Conservation (phyloP, 2,113 vertebrate species). For the Heterotilapia buettikoferi region DNA sequence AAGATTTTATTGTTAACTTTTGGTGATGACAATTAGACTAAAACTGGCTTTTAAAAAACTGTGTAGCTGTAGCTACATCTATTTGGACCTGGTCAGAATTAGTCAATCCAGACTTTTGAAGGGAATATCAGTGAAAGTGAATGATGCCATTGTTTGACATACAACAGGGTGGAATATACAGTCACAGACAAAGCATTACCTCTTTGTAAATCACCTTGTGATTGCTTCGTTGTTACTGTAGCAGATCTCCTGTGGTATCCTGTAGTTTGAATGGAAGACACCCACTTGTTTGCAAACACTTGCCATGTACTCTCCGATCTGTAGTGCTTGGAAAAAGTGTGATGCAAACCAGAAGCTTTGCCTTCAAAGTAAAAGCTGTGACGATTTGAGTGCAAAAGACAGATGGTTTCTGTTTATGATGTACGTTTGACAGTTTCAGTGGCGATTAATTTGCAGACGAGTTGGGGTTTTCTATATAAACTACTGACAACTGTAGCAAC, state of each 20-base stretch:
- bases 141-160: not conserved
- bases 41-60: not conserved
- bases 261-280: not conserved
- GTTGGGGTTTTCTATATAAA: not conserved
- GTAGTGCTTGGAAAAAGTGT: not conserved
- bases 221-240: not conserved
- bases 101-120: not conserved
- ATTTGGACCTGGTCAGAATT: not conserved
- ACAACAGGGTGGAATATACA: not conserved
- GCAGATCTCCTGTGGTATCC: not conserved
- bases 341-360: not conserved
- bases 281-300: not conserved
- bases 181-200: not conserved
- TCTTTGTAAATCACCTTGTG: not conserved
- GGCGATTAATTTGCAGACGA: not conserved
- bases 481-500: not conserved
- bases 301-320: not conserved
- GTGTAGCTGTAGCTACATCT: not conserved
- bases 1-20: not conserved
- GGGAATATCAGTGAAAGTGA: not conserved
- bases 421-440: not conserved
- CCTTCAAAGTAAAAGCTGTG: not conserved
- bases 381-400: accelerated
- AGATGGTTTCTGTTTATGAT: not conserved
- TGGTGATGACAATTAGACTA: not conserved